Conservation (phyloP, 2,888 invertebrate species). For the Agrotis puta region DNA sequence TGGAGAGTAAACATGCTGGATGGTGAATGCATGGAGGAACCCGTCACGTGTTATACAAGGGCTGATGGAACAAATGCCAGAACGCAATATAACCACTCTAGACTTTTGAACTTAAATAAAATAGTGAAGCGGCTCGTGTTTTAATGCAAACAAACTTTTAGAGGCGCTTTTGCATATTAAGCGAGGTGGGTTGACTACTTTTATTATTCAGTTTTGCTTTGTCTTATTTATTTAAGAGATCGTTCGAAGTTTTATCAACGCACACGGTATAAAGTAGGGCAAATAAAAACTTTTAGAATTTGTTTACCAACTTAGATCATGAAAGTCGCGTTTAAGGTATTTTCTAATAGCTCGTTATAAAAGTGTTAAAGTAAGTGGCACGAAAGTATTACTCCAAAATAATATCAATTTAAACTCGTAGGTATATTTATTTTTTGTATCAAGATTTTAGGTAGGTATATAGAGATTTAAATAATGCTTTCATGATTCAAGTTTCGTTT, state of each 20-base stretch:
- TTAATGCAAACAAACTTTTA: conserved; percentile 91
- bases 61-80: conserved; percentile 88
- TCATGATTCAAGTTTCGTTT: conserved; percentile 85
- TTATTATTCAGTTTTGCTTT: conserved; percentile 89
- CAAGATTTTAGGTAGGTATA: neutral
- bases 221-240: conserved; percentile 84
- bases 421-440: conserved; percentile 10
- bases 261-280: conserved; percentile 73
- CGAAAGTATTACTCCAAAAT: conserved; percentile 30
- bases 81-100: conserved; percentile 91
- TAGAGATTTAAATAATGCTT: conserved; percentile 68
- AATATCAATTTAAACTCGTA: conserved; percentile 22
- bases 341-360: conserved; percentile 34
- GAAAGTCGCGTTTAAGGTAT: conserved; percentile 75
- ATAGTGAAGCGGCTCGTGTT: conserved; percentile 91
- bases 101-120: conserved; percentile 90
- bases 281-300: conserved; percentile 75
- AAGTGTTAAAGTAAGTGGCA: conserved; percentile 33
- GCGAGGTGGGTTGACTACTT: conserved; percentile 91
- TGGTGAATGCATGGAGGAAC: conserved; percentile 79
- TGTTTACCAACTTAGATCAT: conserved; percentile 82
- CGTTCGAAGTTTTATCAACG: conserved; percentile 72
- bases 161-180: conserved; percentile 91
- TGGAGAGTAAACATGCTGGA: conserved; percentile 82
- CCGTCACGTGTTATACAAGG: conserved; percentile 77